Base-by-base conservation (phyloP, 2,797 vertebrate species). In the Menidia menidia region DNA sequence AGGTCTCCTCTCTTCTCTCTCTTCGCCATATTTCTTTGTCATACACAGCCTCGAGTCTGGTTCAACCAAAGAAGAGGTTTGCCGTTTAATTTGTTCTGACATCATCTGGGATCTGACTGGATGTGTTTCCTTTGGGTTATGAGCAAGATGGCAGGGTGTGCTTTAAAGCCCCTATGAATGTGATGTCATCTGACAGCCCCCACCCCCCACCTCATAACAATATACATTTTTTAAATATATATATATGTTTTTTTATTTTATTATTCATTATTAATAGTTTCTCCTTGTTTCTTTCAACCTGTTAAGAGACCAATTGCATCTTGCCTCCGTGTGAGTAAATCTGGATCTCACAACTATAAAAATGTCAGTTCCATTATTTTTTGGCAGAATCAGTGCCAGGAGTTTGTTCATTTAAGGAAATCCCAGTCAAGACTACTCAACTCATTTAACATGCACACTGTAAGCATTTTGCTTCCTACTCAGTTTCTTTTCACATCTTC, bases 31-130 rank as follows among this genome's bases (percentile, higher is more conserved):
- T 48, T 55, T 77, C 70, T 81, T 62, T 70, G 65, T 83, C 58
- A 47, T 42, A 60, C 59, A 60, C 51, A 56, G 77, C 80, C 77
- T 55, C 0, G 59, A 77, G 82, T 74, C 66, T 64, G 75, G 68
- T 33, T 84, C 60, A 76, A 68, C n/a, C 59, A 64, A 72, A 82
- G 73, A 73, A 65, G 70, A 42, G 64, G 64, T 78, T 75, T 78
- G 70, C 71, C 50, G 45, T 63, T 68, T 87, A 76, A 91, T 87
- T 71, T 81, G 70, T 78, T 86, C 81, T 79, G 87, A 89, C 85
- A 85, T 88, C 61, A 79, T 84, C 73, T 80, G 60, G 60, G 77
- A 85, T 79, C 85, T 73, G 58, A 71, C 79, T 76, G 66, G 50
- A 52, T 52, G 30, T 14, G 71, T 76, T 78, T 86, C 68, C 78